phyloP scores from a whole-genome alignment of 2,888 invertebrate genomes.

The Baccha elongata region DNA sequence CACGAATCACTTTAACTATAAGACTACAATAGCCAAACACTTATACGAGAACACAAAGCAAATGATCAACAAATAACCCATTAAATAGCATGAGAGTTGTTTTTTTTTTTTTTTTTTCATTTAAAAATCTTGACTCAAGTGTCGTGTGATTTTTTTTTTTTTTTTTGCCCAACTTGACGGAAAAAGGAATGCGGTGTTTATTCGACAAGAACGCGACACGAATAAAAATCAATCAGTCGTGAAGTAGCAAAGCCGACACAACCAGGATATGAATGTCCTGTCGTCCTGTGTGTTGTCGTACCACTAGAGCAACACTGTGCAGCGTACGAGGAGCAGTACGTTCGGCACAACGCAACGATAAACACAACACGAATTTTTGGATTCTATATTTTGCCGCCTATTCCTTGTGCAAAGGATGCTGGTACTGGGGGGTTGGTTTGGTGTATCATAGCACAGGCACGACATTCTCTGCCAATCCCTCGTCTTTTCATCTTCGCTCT shows the following conservation, averaged over 20 bases:
- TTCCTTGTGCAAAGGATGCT: slow-evolving; percentile 40
- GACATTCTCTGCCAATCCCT: slow-evolving; percentile 60
- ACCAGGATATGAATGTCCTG: slow-evolving; percentile 50
- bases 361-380: slow-evolving; percentile 66
- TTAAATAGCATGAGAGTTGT: slow-evolving; percentile 24
- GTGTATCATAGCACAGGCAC: slow-evolving; percentile 26
- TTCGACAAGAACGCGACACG: slow-evolving; percentile 71
- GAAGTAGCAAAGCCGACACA: slow-evolving; percentile 52
- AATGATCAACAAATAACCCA: slow-evolving; percentile 57
- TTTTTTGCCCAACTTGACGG: not conserved
- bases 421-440: slow-evolving; percentile 32
- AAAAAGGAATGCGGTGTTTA: slow-evolving; percentile 47
- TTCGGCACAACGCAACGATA: slow-evolving; percentile 30
- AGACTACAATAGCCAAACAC: slow-evolving; percentile 44
- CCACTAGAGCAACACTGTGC: slow-evolving; percentile 56
- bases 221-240: slow-evolving; percentile 73
- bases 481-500: slow-evolving; percentile 22
- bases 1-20: slow-evolving; percentile 51
- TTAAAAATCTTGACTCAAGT: slow-evolving; percentile 58
- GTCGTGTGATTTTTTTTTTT: slow-evolving; percentile 15
- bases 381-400: slow-evolving; percentile 72
- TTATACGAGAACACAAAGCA: slow-evolving; percentile 39
- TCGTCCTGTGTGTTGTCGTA: slow-evolving; percentile 51
- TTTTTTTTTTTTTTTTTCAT: slow-evolving; percentile 54
- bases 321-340: slow-evolving; percentile 14